phyloP scores from a whole-genome alignment of 23 tunicate species.

The Botrylloides violaceus region DNA sequence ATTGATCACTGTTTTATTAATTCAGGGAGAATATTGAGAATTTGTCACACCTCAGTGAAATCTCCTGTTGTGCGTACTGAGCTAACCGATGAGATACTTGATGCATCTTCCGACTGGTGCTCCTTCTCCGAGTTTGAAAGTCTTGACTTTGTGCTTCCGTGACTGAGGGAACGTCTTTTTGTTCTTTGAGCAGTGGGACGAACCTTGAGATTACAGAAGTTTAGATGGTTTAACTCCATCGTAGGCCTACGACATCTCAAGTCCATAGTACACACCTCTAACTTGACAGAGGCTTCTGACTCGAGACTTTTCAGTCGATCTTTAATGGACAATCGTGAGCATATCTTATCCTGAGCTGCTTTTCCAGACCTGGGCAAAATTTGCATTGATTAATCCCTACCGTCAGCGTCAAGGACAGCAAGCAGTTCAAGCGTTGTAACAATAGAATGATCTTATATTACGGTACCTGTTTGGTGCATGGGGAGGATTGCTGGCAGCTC shows the following conservation, averaged over 20 bases:
- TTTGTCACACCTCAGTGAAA: too few species aligned
- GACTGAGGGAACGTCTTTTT: background rate
- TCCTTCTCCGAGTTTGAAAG: background rate
- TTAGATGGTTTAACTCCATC: too few species aligned
- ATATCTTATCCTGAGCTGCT: conserved; percentile 46
- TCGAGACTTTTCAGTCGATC: conserved; percentile 81
- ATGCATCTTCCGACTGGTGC: background rate
- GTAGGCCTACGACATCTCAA: too few species aligned
- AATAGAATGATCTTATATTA: too few species aligned
- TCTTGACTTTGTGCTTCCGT: background rate
- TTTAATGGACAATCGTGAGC: conserved; percentile 59
- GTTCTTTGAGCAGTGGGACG: background rate
- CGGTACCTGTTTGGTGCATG: background rate
- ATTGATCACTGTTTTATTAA: too few species aligned
- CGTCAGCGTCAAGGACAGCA: too few species aligned
- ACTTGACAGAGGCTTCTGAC: conserved; percentile 65
- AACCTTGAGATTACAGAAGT: background rate
- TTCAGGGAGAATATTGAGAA: too few species aligned
- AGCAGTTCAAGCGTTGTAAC: too few species aligned
- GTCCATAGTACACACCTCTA: conserved; percentile 35
- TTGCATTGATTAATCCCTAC: too few species aligned
- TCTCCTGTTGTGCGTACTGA: background rate
- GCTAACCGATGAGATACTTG: background rate
- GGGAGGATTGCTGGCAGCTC: background rate
- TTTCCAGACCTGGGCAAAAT: conserved; percentile 22